Evolutionary conservation across 2,888 invertebrate species (phyloP).

Genomic region (Philopedon plagiatum): DNA sequence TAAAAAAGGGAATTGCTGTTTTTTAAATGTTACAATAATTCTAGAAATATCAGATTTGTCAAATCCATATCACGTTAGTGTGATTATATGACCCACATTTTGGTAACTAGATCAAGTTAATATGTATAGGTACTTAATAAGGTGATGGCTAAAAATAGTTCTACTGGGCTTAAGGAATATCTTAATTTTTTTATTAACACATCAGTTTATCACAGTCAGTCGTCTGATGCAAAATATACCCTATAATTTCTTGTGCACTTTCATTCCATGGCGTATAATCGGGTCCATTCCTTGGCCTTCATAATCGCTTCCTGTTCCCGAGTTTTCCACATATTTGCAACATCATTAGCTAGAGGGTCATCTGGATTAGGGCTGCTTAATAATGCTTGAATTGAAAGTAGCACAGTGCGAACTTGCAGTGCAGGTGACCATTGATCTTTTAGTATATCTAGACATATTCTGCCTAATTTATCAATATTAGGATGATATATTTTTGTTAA

Average conservation of each 20-base stretch:
- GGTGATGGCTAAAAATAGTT: not conserved
- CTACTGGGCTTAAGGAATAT: not conserved
- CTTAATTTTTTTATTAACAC: conserved; percentile 37
- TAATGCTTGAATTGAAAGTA: conserved; percentile 97
- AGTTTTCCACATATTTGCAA: conserved; percentile 98
- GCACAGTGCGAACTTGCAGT: conserved; percentile 97
- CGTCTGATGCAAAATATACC: conserved; percentile 50
- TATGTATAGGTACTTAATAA: no score
- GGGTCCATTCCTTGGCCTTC: conserved; percentile 95
- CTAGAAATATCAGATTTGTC: no score
- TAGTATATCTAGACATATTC: conserved; percentile 99
- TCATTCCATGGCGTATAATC: conserved; percentile 80
- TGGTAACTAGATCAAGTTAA: not conserved
- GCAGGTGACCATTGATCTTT: conserved; percentile 99
- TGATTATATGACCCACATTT: not conserved
- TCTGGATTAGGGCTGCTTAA: conserved; percentile 97
- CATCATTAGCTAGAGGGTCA: conserved; percentile 98
- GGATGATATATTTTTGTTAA: conserved; percentile 99
- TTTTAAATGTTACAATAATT: no score
- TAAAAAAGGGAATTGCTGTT: no score
- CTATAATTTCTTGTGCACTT: conserved; percentile 24
- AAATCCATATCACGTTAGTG: no score
- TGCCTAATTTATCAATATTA: conserved; percentile 98
- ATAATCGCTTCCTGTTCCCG: conserved; percentile 97
- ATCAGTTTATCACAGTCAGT: conserved; percentile 58